phyloP scores from a whole-genome alignment of 2,888 invertebrate species.

The Standfussiana lucernea region DNA sequence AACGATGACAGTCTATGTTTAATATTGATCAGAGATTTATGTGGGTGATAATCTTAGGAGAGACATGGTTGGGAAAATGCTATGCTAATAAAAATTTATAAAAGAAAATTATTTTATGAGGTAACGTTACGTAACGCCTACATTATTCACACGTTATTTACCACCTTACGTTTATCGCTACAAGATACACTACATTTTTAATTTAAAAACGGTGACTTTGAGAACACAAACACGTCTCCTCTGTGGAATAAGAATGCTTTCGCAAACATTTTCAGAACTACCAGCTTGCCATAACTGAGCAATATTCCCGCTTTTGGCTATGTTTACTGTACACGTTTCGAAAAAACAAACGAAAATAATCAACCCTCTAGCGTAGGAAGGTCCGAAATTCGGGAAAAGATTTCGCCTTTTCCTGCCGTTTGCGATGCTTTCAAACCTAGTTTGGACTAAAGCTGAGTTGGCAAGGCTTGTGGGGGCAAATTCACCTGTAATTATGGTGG shows the following conservation, averaged over 20 bases:
- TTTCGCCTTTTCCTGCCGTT: slow-evolving; percentile 37
- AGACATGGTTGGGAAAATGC: neutral
- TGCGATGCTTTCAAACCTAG: slow-evolving; percentile 43
- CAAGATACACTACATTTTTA: slow-evolving; percentile 26
- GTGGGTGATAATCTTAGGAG: neutral
- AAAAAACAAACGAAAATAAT: slow-evolving; percentile 54
- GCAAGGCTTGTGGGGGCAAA: slow-evolving; percentile 62
- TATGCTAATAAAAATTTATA: neutral
- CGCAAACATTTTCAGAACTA: slow-evolving; percentile 34
- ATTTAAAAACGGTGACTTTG: slow-evolving; percentile 28
- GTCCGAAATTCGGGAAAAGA: slow-evolving; percentile 42
- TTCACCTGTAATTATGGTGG: slow-evolving; percentile 69
- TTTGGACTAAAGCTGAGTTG: slow-evolving; percentile 58
- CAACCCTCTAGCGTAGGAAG: slow-evolving; percentile 25
- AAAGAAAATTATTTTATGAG: neutral
- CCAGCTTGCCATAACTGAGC: slow-evolving; percentile 18
- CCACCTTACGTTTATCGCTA: slow-evolving; percentile 4
- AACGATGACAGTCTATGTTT: no score
- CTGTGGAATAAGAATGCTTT: slow-evolving; percentile 22
- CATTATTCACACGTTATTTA: slow-evolving; percentile 19
- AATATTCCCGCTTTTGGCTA: slow-evolving; percentile 22
- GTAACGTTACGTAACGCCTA: neutral
- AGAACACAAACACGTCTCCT: slow-evolving; percentile 20
- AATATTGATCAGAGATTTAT: neutral
- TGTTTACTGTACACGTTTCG: slow-evolving; percentile 31